Conservation (phyloP, 2,113 vertebrate species). For the Neopipo cinnamomea region DNA sequence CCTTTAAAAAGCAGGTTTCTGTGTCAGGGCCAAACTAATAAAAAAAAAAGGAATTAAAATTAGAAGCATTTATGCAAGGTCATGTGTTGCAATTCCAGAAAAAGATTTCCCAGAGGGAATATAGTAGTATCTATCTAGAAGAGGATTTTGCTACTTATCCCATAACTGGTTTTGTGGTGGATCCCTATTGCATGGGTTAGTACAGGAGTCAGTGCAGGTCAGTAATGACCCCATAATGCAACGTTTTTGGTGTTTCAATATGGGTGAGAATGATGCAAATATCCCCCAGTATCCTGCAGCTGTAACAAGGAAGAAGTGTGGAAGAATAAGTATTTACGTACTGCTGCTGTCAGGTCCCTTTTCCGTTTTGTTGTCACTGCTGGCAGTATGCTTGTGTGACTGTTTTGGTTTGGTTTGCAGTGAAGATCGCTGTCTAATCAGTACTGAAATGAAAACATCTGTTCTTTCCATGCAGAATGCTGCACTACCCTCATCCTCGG, state of each 20-base stretch:
- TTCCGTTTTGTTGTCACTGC: background rate
- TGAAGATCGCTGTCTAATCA: background rate
- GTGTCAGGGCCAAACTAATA: background rate
- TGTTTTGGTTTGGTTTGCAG: background rate
- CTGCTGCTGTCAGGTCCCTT: background rate
- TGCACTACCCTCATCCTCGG: background rate
- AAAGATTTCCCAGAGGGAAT: background rate
- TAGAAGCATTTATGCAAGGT: background rate
- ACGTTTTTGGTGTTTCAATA: background rate
- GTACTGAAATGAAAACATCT: background rate
- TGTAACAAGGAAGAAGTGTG: background rate
- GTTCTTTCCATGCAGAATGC: background rate
- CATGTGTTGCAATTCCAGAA: background rate
- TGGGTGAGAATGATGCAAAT: background rate
- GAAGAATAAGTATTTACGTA: background rate
- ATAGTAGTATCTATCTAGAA: background rate
- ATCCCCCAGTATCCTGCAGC: background rate
- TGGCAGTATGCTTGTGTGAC: background rate
- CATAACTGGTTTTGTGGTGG: background rate
- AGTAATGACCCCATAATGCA: background rate
- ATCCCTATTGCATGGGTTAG: background rate
- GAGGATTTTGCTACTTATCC: background rate
- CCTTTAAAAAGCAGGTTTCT: background rate
- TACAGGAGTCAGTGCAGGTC: background rate
- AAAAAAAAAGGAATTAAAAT: background rate